These are phyloP conservation scores for Acrocephalus arundinaceus DNA, from an alignment of 2,113 vertebrate species.

Conservation along the genomic window DNA sequence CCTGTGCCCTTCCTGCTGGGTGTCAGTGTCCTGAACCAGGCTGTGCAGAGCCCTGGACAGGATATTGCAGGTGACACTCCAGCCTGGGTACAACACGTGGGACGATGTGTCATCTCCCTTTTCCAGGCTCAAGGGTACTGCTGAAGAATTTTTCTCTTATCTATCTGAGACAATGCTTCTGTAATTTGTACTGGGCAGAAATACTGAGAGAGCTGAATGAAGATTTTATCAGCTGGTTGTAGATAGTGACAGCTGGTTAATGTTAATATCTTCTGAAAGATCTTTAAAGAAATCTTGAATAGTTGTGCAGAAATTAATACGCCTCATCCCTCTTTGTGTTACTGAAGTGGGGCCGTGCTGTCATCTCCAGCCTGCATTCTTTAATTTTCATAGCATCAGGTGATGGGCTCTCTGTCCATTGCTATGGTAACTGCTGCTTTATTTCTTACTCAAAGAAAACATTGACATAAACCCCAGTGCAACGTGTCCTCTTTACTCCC, in stretches of 20 bases:
- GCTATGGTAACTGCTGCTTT: constrained; percentile 51
- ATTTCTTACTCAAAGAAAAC: constrained; percentile 44
- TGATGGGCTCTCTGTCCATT: constrained; percentile 14
- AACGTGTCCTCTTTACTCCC: not conserved
- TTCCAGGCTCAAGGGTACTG: not conserved
- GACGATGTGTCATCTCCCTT: not conserved
- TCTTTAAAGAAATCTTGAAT: not conserved
- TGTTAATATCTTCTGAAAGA: not conserved
- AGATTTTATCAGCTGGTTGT: not conserved
- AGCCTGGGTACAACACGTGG: not conserved
- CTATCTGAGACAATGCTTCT: not conserved
- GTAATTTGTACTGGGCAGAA: not conserved
- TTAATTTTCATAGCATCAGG: constrained; percentile 10
- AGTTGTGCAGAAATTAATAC: not conserved
- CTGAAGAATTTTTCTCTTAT: not conserved
- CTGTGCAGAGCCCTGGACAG: not conserved
- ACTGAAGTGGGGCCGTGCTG: not conserved
- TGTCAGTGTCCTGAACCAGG: not conserved
- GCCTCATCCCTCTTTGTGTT: not conserved
- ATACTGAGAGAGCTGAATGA: not conserved
- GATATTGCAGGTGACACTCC: not conserved
- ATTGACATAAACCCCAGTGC: not conserved
- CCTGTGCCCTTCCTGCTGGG: not conserved
- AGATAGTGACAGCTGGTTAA: not conserved
- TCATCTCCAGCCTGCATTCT: not conserved